Conservation (phyloP, 2,888 invertebrate species). For the Parnassius apollo region DNA sequence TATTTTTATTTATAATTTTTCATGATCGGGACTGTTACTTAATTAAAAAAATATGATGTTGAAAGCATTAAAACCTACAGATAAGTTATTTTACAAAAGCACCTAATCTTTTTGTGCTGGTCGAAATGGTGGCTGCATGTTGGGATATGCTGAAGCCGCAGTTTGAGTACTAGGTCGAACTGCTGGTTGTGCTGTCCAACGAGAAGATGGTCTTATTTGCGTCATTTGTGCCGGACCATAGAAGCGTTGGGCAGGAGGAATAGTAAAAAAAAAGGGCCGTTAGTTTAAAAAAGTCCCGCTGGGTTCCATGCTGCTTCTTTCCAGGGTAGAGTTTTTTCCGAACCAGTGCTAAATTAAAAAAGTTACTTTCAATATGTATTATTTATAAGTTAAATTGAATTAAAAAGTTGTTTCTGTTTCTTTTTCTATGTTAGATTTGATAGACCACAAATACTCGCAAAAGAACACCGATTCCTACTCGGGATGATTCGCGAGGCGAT, state of each 20-base stretch:
- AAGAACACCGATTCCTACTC: no score
- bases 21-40: conserved; percentile 64
- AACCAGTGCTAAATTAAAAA: no score
- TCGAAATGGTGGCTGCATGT: conserved; percentile 87
- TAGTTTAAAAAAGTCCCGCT: no score
- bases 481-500: no score
- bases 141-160: conserved; percentile 86
- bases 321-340: no score
- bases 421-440: no score
- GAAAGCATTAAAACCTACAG: conserved; percentile 51
- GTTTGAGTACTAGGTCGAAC: conserved; percentile 87
- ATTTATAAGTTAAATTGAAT: no score
- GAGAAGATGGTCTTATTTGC: conserved; percentile 92
- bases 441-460: no score
- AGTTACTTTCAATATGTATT: no score
- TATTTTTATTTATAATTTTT: conserved; percentile 75
- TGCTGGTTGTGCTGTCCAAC: conserved; percentile 93
- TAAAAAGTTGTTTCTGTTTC: no score
- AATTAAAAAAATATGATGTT: conserved; percentile 52
- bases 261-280: conserved; percentile 68
- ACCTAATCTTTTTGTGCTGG: conserved; percentile 81
- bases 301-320: no score
- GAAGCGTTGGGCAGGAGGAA: conserved; percentile 94
- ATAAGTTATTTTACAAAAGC: conserved; percentile 32
- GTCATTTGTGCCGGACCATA: conserved; percentile 96